Evolutionary conservation across 2,113 vertebrate species (phyloP), one percentile per base, ranked within the genome.

Genomic region (Ariopsis seemanni): DNA sequence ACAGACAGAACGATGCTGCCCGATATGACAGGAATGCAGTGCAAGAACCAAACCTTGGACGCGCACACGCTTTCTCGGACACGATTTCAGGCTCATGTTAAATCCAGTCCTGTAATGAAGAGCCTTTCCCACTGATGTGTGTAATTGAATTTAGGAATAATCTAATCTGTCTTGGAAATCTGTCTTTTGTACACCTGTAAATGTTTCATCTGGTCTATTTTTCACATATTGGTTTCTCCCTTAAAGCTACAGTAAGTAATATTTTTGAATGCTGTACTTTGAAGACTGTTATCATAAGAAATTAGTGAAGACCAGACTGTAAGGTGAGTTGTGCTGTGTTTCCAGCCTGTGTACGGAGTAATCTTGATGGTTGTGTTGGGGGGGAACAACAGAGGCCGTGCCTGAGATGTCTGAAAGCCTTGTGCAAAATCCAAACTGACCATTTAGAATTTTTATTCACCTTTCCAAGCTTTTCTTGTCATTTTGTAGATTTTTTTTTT

Each of bases 1-100:
- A 86, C 75, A 84, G 74, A 83, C n/a, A 52, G 87, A 72, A 69
- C 42, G 57, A 75, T 89, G 81, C 79, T 84, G 82, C 67, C 72
- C 52, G 55, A 81, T 62, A 72, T 55, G 67, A 34, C 83, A 60
- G 67, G 80, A 89, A 87, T 89, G 84, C 18, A 72, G 78, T 9
- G 25, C 42, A 81, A 22, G 55, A 80, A 34, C 57, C 14, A 52
- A 87, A 52, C 83, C 75, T 79, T 67, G 81, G 30, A 60, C 30
- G 34, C 53, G 22, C 48, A 50, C 34, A 58, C 84, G 77, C 30
- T 20, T 30, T 62, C 55, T 22, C n/a, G 1, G 42, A 7, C 53
- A 34, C 50, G 27, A 30, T 77, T 75, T 77, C 50, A 78, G 30
- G 8, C 25, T 18, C 60, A n/a, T 20, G 11, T 65, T 67, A 57